Percentiles rank a stretch among this genome's conserved stretches.
These are phyloP conservation scores for Guaruba guarouba DNA, from an alignment of 2,113 vertebrate species.

Conservation along the genomic window DNA sequence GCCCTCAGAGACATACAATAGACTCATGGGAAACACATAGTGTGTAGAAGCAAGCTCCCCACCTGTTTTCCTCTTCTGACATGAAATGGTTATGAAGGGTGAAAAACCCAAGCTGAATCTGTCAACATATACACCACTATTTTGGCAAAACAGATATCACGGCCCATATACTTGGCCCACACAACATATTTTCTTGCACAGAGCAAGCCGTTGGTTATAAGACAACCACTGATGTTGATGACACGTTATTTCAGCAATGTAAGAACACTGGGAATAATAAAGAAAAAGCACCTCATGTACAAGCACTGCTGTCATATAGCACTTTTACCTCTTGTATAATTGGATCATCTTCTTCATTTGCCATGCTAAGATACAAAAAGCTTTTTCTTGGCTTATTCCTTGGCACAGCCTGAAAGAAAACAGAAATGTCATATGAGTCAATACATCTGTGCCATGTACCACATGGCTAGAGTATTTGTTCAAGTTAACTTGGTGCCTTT, in stretches of 20 bases:
- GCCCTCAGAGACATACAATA: neutral
- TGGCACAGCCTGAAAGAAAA: conserved; percentile 62
- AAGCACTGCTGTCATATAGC: neutral
- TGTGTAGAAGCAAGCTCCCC: neutral
- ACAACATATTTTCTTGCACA: neutral
- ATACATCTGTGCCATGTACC: neutral
- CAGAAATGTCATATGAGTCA: neutral
- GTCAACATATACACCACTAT: neutral
- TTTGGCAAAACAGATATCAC: neutral
- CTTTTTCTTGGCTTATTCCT: conserved; percentile 5
- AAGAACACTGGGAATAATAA: neutral
- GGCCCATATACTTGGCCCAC: neutral
- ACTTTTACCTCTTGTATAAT: conserved; percentile 92
- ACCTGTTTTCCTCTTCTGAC: neutral
- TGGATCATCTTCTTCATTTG: conserved; percentile 96
- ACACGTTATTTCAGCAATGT: neutral
- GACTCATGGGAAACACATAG: neutral
- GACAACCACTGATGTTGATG: neutral
- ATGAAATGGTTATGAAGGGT: neutral
- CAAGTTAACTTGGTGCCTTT: neutral
- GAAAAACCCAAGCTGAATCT: neutral
- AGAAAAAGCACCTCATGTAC: neutral
- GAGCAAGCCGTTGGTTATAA: neutral
- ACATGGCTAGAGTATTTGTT: neutral
- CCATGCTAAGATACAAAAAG: conserved; percentile 83